Evolutionary conservation across 2,888 invertebrate species (phyloP), one percentile per base, ranked within the genome.

Genomic region (Cosmopolites sordidus): DNA sequence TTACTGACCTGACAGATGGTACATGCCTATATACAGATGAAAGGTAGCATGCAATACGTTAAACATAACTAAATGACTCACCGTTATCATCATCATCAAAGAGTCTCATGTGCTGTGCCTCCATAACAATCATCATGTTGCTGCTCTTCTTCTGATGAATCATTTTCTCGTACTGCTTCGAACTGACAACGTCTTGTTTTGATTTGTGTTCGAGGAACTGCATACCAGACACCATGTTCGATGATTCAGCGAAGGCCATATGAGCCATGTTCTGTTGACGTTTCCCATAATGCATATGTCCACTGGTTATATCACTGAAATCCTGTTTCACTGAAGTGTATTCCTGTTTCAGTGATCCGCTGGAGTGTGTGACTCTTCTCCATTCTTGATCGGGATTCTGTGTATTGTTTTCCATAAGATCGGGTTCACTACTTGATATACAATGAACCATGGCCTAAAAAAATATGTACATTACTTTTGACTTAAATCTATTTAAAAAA

Each of bases 351-450:
- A 46, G 30, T 16, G 56, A 53, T 15, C 46, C 42, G 17, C 33
- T 18, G 8, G 56, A 48, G 16, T 56, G 56, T 11, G 46, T 56
- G 14, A 49, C 51, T 43, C 66, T 59, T 9, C 68, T 58, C 73
- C 73, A 73, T 48, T 73, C 73, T 27, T 67, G 64, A 30, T 73
- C 73, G 6, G 68, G 60, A 50, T 58, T 63, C 42, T 67, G 69
- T 6, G 58, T 58, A 54, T 53, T 64, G 40, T 72, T 53, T 48
- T 82, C 81, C 4, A 79, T 80, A 1, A 81, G 79, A 67, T 89
- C 89, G 22, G 86, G 89, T 68, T 90, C 90, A 64, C 90, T 90
- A 68, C 90, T 90, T 27, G 91, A 90, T 58, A 91, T 87, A 70
- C 89, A 91, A 70, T 91, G 91, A 18, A 91, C 91, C 90, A 90